Conservation (phyloP, 2,888 invertebrate species). For the Hemistola chrysoprasaria region DNA sequence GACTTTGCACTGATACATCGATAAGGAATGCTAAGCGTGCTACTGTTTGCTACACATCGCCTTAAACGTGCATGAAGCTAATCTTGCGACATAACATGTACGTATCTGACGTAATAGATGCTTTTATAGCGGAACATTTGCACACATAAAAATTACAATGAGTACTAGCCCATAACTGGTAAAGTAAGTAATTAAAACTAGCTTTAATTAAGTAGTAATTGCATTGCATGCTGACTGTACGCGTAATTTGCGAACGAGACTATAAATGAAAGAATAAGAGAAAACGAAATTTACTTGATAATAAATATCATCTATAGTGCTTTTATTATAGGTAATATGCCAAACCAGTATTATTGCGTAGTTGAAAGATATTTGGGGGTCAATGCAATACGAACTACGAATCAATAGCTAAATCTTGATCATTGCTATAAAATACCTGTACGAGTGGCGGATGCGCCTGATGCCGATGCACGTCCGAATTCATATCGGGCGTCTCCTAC, state of each 20-base stretch:
- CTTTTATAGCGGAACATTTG: conserved; percentile 20
- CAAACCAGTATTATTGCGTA: too few relatives aligned
- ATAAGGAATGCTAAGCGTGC: conserved; percentile 51
- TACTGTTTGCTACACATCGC: conserved; percentile 46
- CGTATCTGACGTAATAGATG: conserved; percentile 26
- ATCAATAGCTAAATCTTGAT: not conserved
- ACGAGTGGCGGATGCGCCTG: conserved; percentile 79
- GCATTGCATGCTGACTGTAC: not conserved
- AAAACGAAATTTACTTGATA: too few relatives aligned
- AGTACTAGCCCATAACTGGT: conserved; percentile 7
- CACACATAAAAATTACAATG: conserved; percentile 17
- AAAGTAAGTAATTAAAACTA: conserved; percentile 14
- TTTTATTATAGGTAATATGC: too few relatives aligned
- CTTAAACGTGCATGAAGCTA: conserved; percentile 37
- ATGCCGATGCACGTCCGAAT: conserved; percentile 79
- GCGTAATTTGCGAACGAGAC: too few relatives aligned
- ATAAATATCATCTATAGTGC: too few relatives aligned
- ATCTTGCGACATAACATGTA: conserved; percentile 28
- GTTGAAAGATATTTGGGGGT: too few relatives aligned
- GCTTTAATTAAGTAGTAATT: conserved; percentile 6
- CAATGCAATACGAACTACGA: too few relatives aligned
- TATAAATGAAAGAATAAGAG: too few relatives aligned
- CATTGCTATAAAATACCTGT: conserved; percentile 52
- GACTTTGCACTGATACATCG: conserved; percentile 55
- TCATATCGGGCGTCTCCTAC: conserved; percentile 72